Evolutionary conservation across 2,113 vertebrate species (phyloP), one percentile per base, ranked within the genome.

Genomic region (Calyptommatus sinebrachiatus): DNA sequence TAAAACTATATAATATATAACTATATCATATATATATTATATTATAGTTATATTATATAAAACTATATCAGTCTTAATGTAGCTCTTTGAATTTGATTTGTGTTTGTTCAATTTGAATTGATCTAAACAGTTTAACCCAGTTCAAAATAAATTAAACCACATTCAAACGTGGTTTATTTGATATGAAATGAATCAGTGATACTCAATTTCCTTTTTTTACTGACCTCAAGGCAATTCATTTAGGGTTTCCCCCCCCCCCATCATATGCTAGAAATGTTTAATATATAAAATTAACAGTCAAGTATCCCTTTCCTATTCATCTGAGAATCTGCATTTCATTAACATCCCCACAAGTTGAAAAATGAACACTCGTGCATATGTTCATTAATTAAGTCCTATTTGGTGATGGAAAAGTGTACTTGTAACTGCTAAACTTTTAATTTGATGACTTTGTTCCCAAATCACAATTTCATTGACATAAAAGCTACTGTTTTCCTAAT

Each of bases 401-500:
- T 29, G 50, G 72, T 9, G 71, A 29, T 10, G 63, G 77, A 8
- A 12, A 3, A 62, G 5, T 0, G 0, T 3, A 80, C 76, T 45
- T 74, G 7, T 21, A 82, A 77, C 10, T 1, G n/a, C 3, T 76
- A 67, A 70, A 73, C 24, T 31, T 62, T 67, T 77, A 65, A 75
- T 63, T 50, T 6, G 2, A 78, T 35, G 79, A 22, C 29, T 89
- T 3, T 29, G 71, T 24, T 78, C 60, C 21, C 57, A 79, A 22
- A 60, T 2, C 28, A 71, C 66, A 73, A 62, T 60, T 62, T 26
- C 31, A 74, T 65, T 83, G 11, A 82, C 28, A 20, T 71, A 80
- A 81, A 81, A 86, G 79, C 1, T 26, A 26, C 79, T 46, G 16
- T 53, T 79, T 86, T 80, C 57, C 35, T 75, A 73, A 76, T 68